A percentile compares a stretch with the other conserved stretches of the same genome.
Evolutionary conservation across 2,113 vertebrate genomes (phyloP).

Genomic region (Mesoclemmys tuberculata): DNA sequence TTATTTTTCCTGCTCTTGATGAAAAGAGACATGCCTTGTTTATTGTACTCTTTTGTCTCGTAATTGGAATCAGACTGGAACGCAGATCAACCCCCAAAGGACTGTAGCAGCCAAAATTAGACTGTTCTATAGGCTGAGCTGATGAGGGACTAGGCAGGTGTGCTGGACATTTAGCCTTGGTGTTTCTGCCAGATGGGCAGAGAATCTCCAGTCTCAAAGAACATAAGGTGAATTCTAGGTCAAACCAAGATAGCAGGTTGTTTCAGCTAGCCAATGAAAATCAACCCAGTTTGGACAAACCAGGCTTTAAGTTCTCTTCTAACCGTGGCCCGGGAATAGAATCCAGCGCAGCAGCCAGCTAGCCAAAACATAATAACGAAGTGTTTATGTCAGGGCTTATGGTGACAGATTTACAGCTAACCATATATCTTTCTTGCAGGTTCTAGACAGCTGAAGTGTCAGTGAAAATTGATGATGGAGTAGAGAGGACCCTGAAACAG

Average conservation of each 20-base stretch:
- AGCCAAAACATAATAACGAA: not conserved
- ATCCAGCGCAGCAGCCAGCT: not conserved
- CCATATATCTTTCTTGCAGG: not conserved
- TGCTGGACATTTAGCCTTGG: not conserved
- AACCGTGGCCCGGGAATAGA: not conserved
- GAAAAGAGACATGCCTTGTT: not conserved
- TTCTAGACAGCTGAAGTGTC: conserved; percentile 21
- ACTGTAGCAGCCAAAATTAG: not conserved
- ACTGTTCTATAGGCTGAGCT: not conserved
- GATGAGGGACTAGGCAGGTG: not conserved
- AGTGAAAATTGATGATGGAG: not conserved
- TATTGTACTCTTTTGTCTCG: not conserved
- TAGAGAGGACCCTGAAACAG: not conserved
- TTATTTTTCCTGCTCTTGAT: not conserved
- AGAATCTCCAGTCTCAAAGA: not conserved
- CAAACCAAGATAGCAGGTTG: not conserved
- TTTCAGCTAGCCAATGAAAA: not conserved
- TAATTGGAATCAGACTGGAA: not conserved
- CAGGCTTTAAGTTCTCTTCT: not conserved
- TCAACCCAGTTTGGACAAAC: not conserved
- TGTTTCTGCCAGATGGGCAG: not conserved
- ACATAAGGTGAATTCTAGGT: not conserved
- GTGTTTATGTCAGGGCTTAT: not conserved
- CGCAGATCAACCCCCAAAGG: not conserved
- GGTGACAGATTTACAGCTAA: not conserved